Conservation (phyloP, 2,797 vertebrate species). For the Enteromius trimaculatus region DNA sequence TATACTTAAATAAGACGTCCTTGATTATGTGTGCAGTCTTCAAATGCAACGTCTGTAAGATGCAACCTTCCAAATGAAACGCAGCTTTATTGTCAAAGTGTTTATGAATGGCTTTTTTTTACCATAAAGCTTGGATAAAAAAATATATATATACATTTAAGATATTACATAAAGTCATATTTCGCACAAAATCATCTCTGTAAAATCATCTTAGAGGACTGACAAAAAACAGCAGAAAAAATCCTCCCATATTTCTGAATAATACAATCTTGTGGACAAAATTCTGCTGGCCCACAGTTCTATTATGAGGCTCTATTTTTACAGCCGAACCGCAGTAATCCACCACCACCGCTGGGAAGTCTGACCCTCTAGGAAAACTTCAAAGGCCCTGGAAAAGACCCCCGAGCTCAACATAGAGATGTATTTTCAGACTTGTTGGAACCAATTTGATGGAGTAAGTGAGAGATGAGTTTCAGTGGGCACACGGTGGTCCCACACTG, state of each 20-base stretch:
- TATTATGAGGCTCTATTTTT: constrained; percentile 32
- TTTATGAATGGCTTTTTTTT: background rate
- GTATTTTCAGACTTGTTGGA: constrained; percentile 31
- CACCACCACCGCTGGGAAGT: constrained; percentile 29
- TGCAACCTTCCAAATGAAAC: too few relatives aligned
- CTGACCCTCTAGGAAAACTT: constrained; percentile 40
- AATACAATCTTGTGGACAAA: background rate
- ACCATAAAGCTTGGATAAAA: background rate
- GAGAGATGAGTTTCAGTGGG: constrained; percentile 29
- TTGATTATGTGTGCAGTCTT: too few relatives aligned
- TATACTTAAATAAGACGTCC: too few relatives aligned
- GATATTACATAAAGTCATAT: background rate
- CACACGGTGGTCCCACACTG: constrained; percentile 26
- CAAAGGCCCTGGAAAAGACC: constrained; percentile 33
- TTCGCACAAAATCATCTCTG: background rate
- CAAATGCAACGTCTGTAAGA: too few relatives aligned
- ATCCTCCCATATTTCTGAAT: background rate
- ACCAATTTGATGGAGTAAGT: constrained; percentile 45
- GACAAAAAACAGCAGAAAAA: background rate
- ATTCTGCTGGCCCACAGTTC: constrained; percentile 29
- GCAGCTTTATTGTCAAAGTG: too few relatives aligned
- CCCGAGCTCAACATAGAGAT: constrained; percentile 10
- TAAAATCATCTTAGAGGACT: background rate
- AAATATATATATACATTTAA: background rate
- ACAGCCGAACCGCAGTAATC: constrained; percentile 18